Percentiles rank a stretch among this genome's conserved stretches.
phyloP scores from a whole-genome alignment of 2,888 invertebrate genomes.

The Drosophila limbata region DNA sequence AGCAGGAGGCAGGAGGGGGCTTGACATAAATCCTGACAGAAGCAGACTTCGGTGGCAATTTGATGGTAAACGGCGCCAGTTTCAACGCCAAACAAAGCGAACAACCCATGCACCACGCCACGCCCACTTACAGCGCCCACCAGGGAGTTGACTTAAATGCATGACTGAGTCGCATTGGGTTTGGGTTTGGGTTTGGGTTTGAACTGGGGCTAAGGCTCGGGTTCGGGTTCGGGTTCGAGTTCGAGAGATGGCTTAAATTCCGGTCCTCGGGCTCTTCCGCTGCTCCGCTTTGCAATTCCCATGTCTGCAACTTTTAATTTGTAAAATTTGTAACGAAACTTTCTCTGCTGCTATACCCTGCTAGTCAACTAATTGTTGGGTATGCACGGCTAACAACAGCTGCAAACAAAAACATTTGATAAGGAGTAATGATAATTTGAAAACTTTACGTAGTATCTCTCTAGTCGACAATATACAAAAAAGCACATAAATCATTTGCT shows the following conservation, averaged over 20 bases:
- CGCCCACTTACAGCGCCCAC: conserved; percentile 12
- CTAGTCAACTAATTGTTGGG: neutral
- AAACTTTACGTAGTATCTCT: neutral
- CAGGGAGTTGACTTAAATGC: conserved; percentile 44
- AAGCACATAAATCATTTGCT: conserved; percentile 32
- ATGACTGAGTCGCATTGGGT: conserved; percentile 49
- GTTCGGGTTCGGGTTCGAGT: conserved; percentile 5
- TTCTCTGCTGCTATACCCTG: conserved; percentile 50
- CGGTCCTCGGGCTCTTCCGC: conserved; percentile 19
- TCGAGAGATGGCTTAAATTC: conserved; percentile 21
- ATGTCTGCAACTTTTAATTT: conserved; percentile 71
- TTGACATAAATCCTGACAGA: conserved; percentile 27
- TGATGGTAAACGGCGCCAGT: conserved; percentile 54
- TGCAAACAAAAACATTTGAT: neutral
- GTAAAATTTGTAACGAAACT: conserved; percentile 72
- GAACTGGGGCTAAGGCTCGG: neutral
- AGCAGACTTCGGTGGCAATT: conserved; percentile 40
- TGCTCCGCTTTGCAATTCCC: conserved; percentile 29
- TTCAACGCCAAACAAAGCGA: conserved; percentile 38
- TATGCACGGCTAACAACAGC: neutral
- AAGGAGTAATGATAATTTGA: no score
- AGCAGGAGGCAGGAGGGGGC: neutral
- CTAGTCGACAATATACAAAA: neutral
- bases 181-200: conserved; percentile 16
- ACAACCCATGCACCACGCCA: conserved; percentile 15